Percentiles rank a stretch among this genome's conserved stretches.
phyloP scores from a whole-genome alignment of 2,888 invertebrate species.

The Amphipoea lucens region DNA sequence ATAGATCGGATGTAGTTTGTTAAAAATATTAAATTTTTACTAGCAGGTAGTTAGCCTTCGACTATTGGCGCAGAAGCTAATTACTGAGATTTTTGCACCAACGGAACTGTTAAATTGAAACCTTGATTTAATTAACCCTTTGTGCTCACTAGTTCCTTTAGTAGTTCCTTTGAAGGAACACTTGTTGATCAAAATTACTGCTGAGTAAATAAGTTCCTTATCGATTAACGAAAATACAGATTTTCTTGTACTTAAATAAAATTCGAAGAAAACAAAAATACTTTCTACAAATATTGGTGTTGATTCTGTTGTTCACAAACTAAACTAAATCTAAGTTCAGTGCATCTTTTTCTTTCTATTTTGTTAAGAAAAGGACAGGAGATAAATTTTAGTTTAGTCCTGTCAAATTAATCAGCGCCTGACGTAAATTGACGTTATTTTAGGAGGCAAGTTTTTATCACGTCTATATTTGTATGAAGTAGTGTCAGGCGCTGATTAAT shows the following conservation, averaged over 20 bases:
- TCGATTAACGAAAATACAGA: not conserved
- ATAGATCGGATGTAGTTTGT: not conserved
- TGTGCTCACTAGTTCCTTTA: no score
- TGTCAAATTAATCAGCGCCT: no score
- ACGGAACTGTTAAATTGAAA: not conserved
- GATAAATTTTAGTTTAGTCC: no score
- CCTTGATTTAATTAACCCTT: not conserved
- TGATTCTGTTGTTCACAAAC: no score
- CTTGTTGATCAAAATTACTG: not conserved
- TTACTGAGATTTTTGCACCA: not conserved
- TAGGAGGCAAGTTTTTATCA: no score
- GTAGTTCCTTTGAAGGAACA: no score
- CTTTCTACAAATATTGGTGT: not conserved
- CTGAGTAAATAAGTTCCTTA: not conserved
- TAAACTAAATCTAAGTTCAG: no score
- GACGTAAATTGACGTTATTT: no score
- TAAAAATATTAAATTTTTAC: not conserved
- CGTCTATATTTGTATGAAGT: no score
- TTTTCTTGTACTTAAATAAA: not conserved
- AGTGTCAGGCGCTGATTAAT: no score
- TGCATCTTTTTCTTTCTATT: no score
- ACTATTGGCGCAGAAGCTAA: not conserved
- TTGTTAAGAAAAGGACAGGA: no score
- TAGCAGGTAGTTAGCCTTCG: not conserved
- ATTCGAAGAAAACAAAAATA: not conserved